phyloP scores from a whole-genome alignment of 2,797 vertebrate genomes.

The Melanotaenia boesemani region DNA sequence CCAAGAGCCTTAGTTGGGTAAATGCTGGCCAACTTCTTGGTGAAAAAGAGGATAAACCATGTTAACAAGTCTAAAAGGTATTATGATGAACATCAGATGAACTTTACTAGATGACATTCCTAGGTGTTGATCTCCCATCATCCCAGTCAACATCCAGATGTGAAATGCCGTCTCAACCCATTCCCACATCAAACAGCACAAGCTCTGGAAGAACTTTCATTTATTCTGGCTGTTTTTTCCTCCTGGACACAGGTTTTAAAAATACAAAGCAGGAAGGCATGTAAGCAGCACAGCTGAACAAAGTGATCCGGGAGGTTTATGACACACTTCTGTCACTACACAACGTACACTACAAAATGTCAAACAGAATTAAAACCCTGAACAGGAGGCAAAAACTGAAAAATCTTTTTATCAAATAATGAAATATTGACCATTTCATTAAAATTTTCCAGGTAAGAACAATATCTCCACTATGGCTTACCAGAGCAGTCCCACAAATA shows the following conservation, averaged over 20 bases:
- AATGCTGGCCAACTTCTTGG: no score
- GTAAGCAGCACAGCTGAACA: neutral
- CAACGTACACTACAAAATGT: neutral
- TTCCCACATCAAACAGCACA: no score
- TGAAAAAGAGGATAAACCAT: no score
- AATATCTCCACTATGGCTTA: constrained; percentile 12
- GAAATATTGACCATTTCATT: constrained; percentile 20
- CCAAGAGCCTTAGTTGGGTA: no score
- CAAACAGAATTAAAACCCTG: neutral
- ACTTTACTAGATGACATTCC: no score
- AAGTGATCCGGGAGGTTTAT: neutral
- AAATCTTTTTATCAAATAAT: constrained; percentile 5
- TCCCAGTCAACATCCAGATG: no score
- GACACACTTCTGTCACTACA: neutral
- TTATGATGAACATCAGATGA: no score
- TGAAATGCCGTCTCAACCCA: no score
- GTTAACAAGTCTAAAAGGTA: no score
- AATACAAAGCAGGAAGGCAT: neutral
- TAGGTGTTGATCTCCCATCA: no score
- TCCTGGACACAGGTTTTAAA: neutral
- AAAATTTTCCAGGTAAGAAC: constrained; percentile 2
- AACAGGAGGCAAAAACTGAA: neutral
- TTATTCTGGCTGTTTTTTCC: no score
- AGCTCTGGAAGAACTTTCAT: no score
- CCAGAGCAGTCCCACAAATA: constrained; percentile 47